Percentiles rank a stretch among this genome's conserved stretches.
phyloP scores from a whole-genome alignment of 64 coral and sea anemone species.

The Trachythela sp. region DNA sequence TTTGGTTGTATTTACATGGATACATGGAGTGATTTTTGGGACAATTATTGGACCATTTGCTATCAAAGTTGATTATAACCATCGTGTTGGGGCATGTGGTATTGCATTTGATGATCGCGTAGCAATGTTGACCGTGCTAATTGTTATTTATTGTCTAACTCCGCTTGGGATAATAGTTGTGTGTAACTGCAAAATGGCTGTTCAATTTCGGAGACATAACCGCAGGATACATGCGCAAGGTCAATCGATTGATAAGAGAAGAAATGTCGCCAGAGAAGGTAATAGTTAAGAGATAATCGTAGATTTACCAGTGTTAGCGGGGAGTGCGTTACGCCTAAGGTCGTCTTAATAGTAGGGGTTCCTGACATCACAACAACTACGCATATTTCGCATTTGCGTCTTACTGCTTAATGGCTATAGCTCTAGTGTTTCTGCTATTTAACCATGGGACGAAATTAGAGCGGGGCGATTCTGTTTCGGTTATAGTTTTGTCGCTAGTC shows the following conservation, averaged over 20 bases:
- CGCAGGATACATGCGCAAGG: background rate
- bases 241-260: background rate
- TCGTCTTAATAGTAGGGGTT: too few relatives aligned
- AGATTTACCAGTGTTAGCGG: background rate
- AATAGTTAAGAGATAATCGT: background rate
- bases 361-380: too few relatives aligned
- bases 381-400: too few relatives aligned
- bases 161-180: background rate
- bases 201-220: background rate
- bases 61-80: background rate
- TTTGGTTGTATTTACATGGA: background rate
- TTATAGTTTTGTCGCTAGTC: too few relatives aligned
- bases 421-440: too few relatives aligned
- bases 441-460: too few relatives aligned
- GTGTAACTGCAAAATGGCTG: background rate
- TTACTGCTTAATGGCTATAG: too few relatives aligned
- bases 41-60: background rate
- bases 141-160: background rate
- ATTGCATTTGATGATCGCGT: background rate
- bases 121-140: background rate
- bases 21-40: background rate
- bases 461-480: too few relatives aligned
- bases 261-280: background rate
- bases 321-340: too few relatives aligned
- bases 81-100: background rate